phyloP scores from a whole-genome alignment of 2,113 vertebrate species.

The Neofelis nebulosa region DNA sequence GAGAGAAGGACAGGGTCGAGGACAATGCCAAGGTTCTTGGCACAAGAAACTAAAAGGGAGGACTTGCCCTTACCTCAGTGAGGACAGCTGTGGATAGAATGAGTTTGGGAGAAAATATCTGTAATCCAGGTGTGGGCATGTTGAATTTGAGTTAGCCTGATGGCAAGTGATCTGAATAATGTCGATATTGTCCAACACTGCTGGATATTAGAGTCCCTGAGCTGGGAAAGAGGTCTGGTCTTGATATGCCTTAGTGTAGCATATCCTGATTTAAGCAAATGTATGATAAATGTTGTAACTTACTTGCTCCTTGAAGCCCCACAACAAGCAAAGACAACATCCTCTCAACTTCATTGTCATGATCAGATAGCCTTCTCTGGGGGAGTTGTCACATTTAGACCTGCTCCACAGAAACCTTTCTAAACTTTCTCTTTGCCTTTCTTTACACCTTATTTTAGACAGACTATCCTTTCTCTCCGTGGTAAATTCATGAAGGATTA shows the following conservation, averaged over 20 bases:
- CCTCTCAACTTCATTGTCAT: neutral
- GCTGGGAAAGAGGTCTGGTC: neutral
- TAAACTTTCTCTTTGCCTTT: neutral
- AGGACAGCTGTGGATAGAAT: neutral
- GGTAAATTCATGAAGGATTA: neutral
- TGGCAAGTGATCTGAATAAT: neutral
- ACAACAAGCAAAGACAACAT: neutral
- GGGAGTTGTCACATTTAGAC: neutral
- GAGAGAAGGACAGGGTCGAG: neutral
- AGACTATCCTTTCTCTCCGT: neutral
- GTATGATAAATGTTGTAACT: neutral
- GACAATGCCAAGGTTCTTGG: neutral
- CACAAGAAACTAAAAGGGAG: neutral
- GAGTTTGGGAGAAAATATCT: neutral
- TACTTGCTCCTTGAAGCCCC: neutral
- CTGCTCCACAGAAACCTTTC: neutral
- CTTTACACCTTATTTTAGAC: conserved; percentile 12
- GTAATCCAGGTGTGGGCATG: neutral
- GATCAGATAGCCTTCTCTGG: neutral
- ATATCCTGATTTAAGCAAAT: neutral
- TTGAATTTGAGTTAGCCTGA: neutral
- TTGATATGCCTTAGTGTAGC: neutral
- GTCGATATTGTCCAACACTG: neutral
- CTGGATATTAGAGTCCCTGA: neutral
- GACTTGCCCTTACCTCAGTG: neutral